phyloP scores from a whole-genome alignment of 2,113 vertebrate genomes.

The Hypanus sabinus region DNA sequence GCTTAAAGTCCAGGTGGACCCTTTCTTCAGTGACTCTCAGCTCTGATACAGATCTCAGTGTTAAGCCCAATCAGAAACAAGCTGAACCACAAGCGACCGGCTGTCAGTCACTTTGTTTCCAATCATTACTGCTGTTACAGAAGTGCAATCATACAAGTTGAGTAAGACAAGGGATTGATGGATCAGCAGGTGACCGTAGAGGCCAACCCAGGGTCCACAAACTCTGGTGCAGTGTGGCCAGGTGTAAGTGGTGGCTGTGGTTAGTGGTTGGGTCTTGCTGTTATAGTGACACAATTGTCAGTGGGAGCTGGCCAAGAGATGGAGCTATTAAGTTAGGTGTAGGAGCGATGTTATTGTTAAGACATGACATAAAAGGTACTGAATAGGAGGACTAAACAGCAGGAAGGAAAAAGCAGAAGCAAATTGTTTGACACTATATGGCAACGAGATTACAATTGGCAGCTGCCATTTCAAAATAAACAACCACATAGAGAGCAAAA shows the following conservation, averaged over 20 bases:
- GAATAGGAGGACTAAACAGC: neutral
- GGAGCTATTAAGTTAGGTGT: neutral
- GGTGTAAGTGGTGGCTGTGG: too few species aligned
- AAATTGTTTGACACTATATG: neutral
- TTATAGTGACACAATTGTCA: neutral
- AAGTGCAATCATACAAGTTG: neutral
- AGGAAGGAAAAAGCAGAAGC: neutral
- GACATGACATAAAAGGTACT: neutral
- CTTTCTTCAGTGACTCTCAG: too few species aligned
- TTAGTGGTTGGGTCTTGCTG: too few species aligned
- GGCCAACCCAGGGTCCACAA: too few species aligned
- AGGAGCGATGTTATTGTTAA: neutral
- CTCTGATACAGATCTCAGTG: too few species aligned
- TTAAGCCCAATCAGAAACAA: too few species aligned
- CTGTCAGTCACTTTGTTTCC: too few species aligned
- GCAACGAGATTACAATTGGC: neutral
- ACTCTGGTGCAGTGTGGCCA: too few species aligned
- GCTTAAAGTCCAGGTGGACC: too few species aligned
- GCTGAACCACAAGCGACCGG: too few species aligned
- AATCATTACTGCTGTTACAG: neutral
- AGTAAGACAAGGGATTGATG: too few species aligned
- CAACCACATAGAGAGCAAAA: neutral
- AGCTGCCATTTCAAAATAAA: neutral
- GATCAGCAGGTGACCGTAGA: too few species aligned
- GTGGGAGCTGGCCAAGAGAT: conserved; percentile 10